Evolutionary conservation across 2,888 invertebrate species (phyloP), one percentile per base, ranked within the genome.

Genomic region (Pteria penguin): DNA sequence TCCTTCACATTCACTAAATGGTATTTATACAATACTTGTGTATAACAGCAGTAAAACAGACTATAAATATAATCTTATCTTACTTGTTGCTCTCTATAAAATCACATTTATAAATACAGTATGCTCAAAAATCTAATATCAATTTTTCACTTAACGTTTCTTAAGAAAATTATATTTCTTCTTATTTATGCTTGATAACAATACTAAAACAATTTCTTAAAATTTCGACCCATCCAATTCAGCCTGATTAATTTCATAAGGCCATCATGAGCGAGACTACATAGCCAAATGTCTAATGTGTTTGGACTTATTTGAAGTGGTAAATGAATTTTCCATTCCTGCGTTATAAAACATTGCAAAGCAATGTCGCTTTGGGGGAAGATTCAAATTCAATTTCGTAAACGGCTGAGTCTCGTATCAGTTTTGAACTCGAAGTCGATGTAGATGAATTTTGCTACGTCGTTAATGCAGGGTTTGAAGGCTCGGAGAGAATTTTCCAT

Each of bases 131-230:
- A 68, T 68, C 33, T 55, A 68, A 68, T 68, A 57, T 52, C 68
- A 68, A 68, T 57, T 55, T 68, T 68, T 68, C 55, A 57, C 68
- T 68, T 55, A 55, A 29, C 57, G 27, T 68, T 24, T 33, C n/a
- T 69, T 52, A 77, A 45, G 52, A 68, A 80, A 85, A 85, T 84
- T 79, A 73, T 71, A 83, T 89, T 88, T 83, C 77, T 72, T 79
- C 66, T 72, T 79, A 75, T 84, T 79, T 78, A 71, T 58, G 61
- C 62, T 45, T 32, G 36, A 74, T 68, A 80, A 82, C 84, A 86
- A 87, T 79, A 87, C 88, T 87, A 88, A 89, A 89, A 84, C 85
- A 87, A 88, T 88, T 90, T 88, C 81, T 83, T 80, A 78, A 81
- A 76, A 83, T 75, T 32, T 75, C 82, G 84, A 79, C 84, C 82